Percentiles rank a stretch among this genome's conserved stretches.
Evolutionary conservation across 2,797 vertebrate species (phyloP).

Genomic region (Schizopygopsis pylzovi): DNA sequence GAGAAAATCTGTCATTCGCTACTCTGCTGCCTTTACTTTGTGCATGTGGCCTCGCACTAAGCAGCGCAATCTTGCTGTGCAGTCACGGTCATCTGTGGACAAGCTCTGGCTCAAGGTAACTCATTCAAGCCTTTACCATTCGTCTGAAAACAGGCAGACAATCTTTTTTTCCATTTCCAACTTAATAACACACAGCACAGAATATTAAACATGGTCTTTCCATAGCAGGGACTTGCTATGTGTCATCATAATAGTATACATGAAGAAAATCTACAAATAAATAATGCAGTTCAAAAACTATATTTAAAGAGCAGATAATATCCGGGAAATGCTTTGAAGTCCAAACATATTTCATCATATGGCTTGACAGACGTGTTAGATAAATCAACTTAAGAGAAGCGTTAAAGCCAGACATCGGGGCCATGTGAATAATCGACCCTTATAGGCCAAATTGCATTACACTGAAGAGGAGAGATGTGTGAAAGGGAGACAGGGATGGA

Average conservation of each 20-base stretch:
- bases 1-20: conserved; percentile 52
- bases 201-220: conserved; percentile 13
- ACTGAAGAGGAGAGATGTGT: conserved; percentile 45
- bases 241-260: conserved; percentile 1
- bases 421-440: conserved; percentile 43
- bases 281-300: conserved; percentile 2
- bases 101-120: conserved; percentile 24
- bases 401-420: conserved; percentile 24
- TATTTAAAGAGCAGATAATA: conserved; percentile 25
- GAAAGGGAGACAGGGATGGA: conserved; percentile 38
- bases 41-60: conserved; percentile 14
- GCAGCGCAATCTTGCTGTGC: conserved; percentile 20
- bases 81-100: conserved; percentile 25
- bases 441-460: conserved; percentile 47
- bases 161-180: background rate
- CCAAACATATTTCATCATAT: conserved; percentile 31
- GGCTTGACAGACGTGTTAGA: conserved; percentile 39
- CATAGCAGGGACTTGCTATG: background rate
- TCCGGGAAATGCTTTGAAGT: conserved; percentile 15
- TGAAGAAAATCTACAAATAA: background rate
- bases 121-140: conserved; percentile 17
- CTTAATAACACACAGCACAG: background rate
- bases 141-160: conserved; percentile 13
- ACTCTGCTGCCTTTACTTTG: conserved; percentile 22
- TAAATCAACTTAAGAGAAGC: conserved; percentile 27